These are phyloP conservation scores for Lytechinus pictus DNA, from an alignment of 35 echinoderm and acorn worm genomes.

Conservation along the genomic window DNA sequence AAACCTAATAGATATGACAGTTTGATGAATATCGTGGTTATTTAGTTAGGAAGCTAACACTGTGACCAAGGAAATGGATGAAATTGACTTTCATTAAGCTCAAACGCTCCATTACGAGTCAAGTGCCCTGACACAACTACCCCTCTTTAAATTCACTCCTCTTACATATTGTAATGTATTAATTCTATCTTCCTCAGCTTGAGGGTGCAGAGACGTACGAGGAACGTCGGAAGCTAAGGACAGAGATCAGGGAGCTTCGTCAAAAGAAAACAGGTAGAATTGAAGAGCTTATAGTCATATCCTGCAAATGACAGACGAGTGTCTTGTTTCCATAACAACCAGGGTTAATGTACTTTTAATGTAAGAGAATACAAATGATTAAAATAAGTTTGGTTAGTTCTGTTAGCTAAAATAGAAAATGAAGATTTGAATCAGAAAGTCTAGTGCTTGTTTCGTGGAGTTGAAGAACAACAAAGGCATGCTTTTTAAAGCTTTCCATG, in stretches of 20 bases:
- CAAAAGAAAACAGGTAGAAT: conserved; percentile 19
- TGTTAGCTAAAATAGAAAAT: neutral
- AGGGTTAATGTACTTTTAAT: neutral
- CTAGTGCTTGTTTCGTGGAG: neutral
- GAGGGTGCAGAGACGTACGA: neutral
- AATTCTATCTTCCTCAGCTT: conserved; percentile 11
- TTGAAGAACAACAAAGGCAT: neutral
- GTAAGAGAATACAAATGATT: neutral
- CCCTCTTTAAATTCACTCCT: neutral
- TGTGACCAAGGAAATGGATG: conserved; percentile 1
- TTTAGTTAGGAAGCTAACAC: conserved; percentile 12
- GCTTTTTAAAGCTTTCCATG: neutral
- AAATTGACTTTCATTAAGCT: neutral
- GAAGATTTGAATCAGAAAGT: neutral
- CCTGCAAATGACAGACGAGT: neutral
- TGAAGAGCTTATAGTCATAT: neutral
- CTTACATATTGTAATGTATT: neutral
- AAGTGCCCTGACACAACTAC: neutral
- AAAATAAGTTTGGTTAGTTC: neutral
- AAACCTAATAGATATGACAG: neutral
- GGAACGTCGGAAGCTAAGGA: neutral
- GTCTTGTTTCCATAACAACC: neutral
- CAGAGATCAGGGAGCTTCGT: conserved; percentile 23
- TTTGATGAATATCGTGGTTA: conserved; percentile 5
- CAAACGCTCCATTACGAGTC: neutral